Evolutionary conservation across 2,797 vertebrate genomes (phyloP), one percentile per base, ranked within the genome.

Genomic region (Taeniopygia guttata): DNA sequence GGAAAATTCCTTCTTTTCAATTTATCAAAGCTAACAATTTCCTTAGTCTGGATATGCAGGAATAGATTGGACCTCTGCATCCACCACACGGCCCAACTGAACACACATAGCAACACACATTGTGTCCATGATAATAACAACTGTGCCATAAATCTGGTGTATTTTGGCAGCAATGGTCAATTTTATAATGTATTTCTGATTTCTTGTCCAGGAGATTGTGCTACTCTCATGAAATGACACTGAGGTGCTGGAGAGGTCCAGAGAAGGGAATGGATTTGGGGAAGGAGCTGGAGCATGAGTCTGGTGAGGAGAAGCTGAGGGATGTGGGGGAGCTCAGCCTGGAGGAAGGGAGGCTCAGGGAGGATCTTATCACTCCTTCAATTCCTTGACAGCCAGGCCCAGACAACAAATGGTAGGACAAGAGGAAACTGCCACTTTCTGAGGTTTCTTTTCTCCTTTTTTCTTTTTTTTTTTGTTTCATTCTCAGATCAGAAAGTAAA

Each of bases 71-170:
- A 42, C 7, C 42, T 43, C 8, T 17, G 1, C 5, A 22, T 16
- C 12, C 20, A 54, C 10, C 8, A 8, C 49, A 16, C 7, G 55
- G 22, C 8, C 8, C 30, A 30, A 4, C 11, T 45, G n/a, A 45
- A n/a, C 23, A 22, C 6, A 10, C 0, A 2, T 0, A 22, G 16
- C 9, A 23, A 73, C 48, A 36, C 9, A 38, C 45, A 25, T 18
- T 49, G 7, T 32, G 20, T 2, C 30, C 2, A 0, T 25, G 13
- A 2, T 5, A 16, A 59, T 2, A 34, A 32, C 5, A 75, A 16
- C 19, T 55, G 15, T 26, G 25, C 4, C 21, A 0, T 19, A 14
- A 60, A 12, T 14, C 40, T 4, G 3, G 46, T 9, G 3, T 14
- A 19, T 26, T 38, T 56, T 34, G 8, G 16, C 20, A 90, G 6